These are phyloP conservation scores for Zosterops hypoxanthus DNA, from an alignment of 2,113 vertebrate genomes.

Conservation along the genomic window DNA sequence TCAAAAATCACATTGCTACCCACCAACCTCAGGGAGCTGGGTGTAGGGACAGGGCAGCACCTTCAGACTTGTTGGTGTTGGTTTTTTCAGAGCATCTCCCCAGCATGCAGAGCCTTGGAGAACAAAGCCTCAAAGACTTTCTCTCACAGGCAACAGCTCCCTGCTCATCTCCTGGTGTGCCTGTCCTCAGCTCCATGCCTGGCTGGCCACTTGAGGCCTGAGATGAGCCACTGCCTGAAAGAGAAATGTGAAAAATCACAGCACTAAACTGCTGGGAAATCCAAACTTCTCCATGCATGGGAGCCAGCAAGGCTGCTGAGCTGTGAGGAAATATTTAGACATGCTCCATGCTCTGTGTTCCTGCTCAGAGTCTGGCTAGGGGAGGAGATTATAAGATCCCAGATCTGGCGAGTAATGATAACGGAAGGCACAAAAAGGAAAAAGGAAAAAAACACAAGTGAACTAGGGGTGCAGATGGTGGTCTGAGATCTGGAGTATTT, in stretches of 20 bases:
- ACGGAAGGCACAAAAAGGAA: not conserved
- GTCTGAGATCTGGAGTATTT: not conserved
- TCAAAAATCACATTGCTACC: not conserved
- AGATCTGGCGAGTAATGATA: not conserved
- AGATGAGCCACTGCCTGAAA: not conserved
- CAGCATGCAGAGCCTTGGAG: not conserved
- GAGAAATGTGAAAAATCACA: conserved; percentile 21
- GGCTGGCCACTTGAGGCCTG: not conserved
- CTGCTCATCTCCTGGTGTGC: not conserved
- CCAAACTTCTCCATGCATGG: conserved; percentile 4
- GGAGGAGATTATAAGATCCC: not conserved
- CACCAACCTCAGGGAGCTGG: not conserved
- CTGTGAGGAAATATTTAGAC: not conserved
- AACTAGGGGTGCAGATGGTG: not conserved
- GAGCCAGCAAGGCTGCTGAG: conserved; percentile 5
- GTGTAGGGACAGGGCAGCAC: not conserved
- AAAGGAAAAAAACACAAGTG: not conserved
- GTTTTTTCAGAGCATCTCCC: not conserved
- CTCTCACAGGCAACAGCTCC: not conserved
- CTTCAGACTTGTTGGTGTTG: not conserved
- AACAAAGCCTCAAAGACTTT: not conserved
- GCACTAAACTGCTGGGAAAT: conserved; percentile 13
- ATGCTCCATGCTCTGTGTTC: not conserved
- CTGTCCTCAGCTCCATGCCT: not conserved
- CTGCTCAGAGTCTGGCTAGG: not conserved